Evolutionary conservation across 1,140 invertebrate species (phyloP).

Genomic region (Drosophila hydei): DNA sequence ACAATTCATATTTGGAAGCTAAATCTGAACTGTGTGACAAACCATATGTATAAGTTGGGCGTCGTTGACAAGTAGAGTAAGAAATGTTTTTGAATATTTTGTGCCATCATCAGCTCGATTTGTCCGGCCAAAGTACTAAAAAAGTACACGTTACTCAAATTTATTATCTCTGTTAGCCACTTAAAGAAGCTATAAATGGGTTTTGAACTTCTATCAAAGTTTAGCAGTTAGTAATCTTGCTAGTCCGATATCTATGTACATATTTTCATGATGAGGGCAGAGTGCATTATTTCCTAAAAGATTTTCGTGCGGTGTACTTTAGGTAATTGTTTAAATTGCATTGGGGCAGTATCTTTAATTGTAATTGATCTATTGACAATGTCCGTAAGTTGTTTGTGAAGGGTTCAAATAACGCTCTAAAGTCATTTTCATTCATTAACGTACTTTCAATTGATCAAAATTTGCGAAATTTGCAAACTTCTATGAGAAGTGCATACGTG

Average conservation of each 20-base stretch:
- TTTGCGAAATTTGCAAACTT: background rate
- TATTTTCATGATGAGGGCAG: background rate
- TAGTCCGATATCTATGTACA: background rate
- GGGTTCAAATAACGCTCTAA: slow-evolving; percentile 7
- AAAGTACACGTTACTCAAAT: slow-evolving; percentile 16
- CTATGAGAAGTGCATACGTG: slow-evolving; percentile 13
- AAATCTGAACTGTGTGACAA: too few relatives aligned
- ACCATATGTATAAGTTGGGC: too few relatives aligned
- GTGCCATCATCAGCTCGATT: background rate
- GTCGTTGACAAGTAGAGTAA: background rate
- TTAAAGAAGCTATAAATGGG: slow-evolving; percentile 7
- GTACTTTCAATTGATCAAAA: slow-evolving; percentile 3
- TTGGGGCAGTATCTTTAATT: background rate
- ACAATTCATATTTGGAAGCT: too few relatives aligned
- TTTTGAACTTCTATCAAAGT: slow-evolving; percentile 17
- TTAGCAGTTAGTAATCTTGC: slow-evolving; percentile 13
- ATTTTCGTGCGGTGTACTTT: background rate
- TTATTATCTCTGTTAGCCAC: background rate
- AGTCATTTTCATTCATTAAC: slow-evolving; percentile 19
- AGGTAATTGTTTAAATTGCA: slow-evolving; percentile 1
- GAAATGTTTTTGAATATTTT: background rate
- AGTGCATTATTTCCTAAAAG: background rate
- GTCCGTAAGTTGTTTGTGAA: slow-evolving; percentile 11
- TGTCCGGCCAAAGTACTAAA: slow-evolving; percentile 16
- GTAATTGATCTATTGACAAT: slow-evolving; percentile 12